Percentiles rank a stretch among this genome's conserved stretches.
These are phyloP conservation scores for Zaprionus capensis DNA, from an alignment of 1,140 invertebrate genomes.

Conservation along the genomic window DNA sequence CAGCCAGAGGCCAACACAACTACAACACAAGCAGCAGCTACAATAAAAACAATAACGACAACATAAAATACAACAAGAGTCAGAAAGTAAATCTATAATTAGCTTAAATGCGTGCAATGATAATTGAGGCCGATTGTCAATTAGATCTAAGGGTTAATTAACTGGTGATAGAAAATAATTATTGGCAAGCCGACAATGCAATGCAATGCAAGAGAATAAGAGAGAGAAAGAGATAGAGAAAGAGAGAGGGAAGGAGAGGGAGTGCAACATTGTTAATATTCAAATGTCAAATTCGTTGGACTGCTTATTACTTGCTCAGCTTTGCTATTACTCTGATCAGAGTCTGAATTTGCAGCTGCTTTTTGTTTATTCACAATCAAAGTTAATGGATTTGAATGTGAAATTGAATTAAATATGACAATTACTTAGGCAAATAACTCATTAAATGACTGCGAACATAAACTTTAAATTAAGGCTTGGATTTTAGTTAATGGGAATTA, in stretches of 20 bases:
- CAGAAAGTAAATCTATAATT: constrained; percentile 33
- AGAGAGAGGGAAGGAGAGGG: neutral
- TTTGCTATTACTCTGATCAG: neutral
- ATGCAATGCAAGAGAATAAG: neutral
- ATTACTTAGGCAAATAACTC: neutral
- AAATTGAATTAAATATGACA: neutral
- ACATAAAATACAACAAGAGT: neutral
- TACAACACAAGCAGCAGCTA: neutral
- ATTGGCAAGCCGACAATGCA: constrained; percentile 7
- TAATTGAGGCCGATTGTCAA: constrained; percentile 15
- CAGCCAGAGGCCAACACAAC: constrained; percentile 37
- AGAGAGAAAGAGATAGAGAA: neutral
- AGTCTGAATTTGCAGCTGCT: neutral
- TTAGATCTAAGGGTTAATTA: constrained; percentile 6
- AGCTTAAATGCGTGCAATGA: constrained; percentile 21
- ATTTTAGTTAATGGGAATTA: too few relatives aligned
- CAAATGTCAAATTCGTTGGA: neutral
- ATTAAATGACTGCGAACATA: neutral
- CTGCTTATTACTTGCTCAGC: neutral
- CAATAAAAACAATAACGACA: neutral
- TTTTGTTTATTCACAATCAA: neutral
- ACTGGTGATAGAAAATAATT: constrained; percentile 12
- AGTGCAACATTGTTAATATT: neutral
- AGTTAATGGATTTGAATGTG: neutral
- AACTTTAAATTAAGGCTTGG: fast-evolving